A percentile compares a stretch with the other conserved stretches of the same genome.
phyloP scores from a whole-genome alignment of 2,888 invertebrate species.

The Cerceris ruficornis region DNA sequence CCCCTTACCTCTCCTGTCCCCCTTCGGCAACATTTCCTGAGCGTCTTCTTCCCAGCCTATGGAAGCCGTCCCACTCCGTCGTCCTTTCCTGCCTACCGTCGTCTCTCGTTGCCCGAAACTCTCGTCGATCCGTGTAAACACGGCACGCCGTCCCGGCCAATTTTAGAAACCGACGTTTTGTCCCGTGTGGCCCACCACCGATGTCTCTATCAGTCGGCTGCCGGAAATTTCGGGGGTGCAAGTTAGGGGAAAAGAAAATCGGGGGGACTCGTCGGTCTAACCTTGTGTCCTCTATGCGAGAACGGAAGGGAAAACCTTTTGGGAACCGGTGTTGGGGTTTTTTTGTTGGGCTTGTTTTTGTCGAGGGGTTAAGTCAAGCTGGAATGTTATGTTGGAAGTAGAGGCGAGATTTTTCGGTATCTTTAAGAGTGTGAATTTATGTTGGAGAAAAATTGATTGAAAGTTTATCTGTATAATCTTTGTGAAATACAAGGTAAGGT shows the following conservation, averaged over 20 bases:
- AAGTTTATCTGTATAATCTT: too few relatives aligned
- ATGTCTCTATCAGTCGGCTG: constrained; percentile 59
- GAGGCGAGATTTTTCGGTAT: too few relatives aligned
- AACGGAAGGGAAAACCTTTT: too few relatives aligned
- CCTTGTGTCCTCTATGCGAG: neutral
- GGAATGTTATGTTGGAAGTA: too few relatives aligned
- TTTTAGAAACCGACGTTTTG: constrained; percentile 61
- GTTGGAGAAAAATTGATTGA: too few relatives aligned
- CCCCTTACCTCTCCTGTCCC: constrained; percentile 24
- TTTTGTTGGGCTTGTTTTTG: too few relatives aligned
- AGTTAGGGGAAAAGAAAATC: neutral
- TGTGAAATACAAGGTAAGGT: too few relatives aligned
- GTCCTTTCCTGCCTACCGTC: constrained; percentile 25
- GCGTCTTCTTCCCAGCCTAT: constrained; percentile 1
- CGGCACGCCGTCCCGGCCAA: constrained; percentile 52
- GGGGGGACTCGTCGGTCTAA: neutral
- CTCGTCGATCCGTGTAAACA: constrained; percentile 46
- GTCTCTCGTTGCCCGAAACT: constrained; percentile 5
- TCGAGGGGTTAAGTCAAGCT: too few relatives aligned
- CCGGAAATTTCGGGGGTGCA: constrained; percentile 56
- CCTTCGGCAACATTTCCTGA: constrained; percentile 8
- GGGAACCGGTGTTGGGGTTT: too few relatives aligned
- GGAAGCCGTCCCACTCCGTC: constrained; percentile 2
- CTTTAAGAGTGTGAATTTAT: too few relatives aligned
- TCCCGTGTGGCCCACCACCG: constrained; percentile 31